phyloP scores from a whole-genome alignment of 2,113 vertebrate genomes.

The Odontophorus gujanensis region DNA sequence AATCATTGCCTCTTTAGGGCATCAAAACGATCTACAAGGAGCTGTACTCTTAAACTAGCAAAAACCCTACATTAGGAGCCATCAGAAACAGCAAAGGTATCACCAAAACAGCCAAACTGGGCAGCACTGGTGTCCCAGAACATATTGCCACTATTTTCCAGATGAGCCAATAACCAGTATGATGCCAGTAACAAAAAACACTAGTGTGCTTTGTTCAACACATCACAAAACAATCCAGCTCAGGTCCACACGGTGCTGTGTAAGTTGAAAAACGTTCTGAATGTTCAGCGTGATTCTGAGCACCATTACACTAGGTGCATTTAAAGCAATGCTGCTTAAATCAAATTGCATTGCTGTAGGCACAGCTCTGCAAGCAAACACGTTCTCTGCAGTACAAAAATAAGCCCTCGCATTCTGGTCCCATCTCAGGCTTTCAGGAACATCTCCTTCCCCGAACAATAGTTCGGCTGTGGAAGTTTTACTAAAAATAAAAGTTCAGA shows the following conservation, averaged over 20 bases:
- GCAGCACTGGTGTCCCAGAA: neutral
- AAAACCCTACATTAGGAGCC: neutral
- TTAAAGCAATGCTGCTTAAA: neutral
- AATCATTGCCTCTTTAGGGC: neutral
- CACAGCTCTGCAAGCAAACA: neutral
- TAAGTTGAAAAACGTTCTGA: neutral
- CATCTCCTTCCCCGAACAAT: neutral
- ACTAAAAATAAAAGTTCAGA: slow-evolving; percentile 40
- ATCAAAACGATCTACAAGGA: neutral
- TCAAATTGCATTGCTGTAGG: neutral
- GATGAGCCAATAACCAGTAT: neutral
- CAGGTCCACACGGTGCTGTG: fast-evolving
- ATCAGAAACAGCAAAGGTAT: neutral
- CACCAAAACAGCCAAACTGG: neutral
- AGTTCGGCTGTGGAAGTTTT: neutral
- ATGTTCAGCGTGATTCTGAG: neutral
- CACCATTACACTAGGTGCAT: neutral
- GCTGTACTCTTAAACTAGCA: neutral
- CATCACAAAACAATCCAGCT: neutral
- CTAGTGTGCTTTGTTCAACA: neutral
- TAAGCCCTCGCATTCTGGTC: neutral
- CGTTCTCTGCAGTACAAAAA: neutral
- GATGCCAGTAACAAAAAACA: neutral
- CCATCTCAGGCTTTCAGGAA: slow-evolving; percentile 12
- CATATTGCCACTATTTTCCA: neutral